A percentile compares a stretch with the other conserved stretches of the same genome.
Conservation (phyloP, 2,797 vertebrate species). For the Huso huso region DNA sequence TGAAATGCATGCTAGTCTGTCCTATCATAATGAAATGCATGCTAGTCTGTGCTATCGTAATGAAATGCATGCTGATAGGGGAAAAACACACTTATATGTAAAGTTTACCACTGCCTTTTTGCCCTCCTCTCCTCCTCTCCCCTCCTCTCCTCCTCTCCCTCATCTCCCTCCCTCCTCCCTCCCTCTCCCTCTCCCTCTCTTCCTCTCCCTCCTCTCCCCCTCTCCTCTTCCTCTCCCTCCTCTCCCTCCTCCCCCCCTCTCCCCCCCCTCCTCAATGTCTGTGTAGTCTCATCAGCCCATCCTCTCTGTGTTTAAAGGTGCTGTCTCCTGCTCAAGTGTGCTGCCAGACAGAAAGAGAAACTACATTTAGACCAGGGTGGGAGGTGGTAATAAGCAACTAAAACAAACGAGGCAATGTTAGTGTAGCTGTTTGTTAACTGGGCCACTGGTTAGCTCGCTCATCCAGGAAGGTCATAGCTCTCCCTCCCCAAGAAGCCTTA, state of each 20-base stretch:
- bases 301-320: slow-evolving; percentile 14
- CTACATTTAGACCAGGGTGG: slow-evolving; percentile 30
- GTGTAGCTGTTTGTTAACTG: slow-evolving; percentile 49
- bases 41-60: no score
- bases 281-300: neutral
- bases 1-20: no score
- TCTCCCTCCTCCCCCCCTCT: neutral
- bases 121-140: no score
- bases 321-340: slow-evolving; percentile 15
- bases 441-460: slow-evolving; percentile 58
- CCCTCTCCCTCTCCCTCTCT: no score
- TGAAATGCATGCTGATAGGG: no score
- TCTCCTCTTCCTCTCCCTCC: no score
- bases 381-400: slow-evolving; percentile 14
- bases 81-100: no score
- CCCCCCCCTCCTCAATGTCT: slow-evolving; percentile 5
- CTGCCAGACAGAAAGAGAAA: slow-evolving; percentile 22
- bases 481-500: slow-evolving; percentile 74
- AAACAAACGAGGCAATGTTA: slow-evolving; percentile 15
- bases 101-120: no score
- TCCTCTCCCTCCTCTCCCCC: no score
- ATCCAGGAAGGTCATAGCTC: slow-evolving; percentile 57
- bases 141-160: no score
- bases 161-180: no score
- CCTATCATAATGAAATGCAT: no score